Base-by-base conservation (phyloP, 2,888 invertebrate genomes). In the Automeris io region DNA sequence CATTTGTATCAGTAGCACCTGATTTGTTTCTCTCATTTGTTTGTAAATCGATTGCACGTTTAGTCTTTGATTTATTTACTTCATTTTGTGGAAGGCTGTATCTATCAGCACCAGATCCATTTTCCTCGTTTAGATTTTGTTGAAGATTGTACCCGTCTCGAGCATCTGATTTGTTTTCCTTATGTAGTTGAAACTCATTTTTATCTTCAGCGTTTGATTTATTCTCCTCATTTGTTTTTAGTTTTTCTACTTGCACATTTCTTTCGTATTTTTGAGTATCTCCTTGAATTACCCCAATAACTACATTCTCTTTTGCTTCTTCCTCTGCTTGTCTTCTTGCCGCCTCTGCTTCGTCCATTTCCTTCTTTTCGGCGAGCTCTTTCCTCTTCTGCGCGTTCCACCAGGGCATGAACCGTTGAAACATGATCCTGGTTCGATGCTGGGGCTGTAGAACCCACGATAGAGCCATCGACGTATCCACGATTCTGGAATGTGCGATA, bases 371-470 rank as follows among this genome's bases (percentile, higher is more conserved):
- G 0, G 77, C 81, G 0, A 73, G 41, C 49, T 82, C 81, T 38
- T 69, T 65, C 25, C 87, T 61, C 35, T 61, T 70, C 54, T 70
- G 70, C 1, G 70, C 70, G 54, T 86, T 80, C 82, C 86, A 75
- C 78, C 80, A 82, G 1, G 87, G 87, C 76, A 79, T 82, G 57
- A 87, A 82, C 0, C 87, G 63, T 46, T 87, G 87, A 65, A 87
- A 87, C 70, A 80, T 82, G 3, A 89, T 68, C 9, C 81, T 54
- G n/a, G 70, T 50, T 1, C 89, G 63, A 44, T 89, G 89, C 22
- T 86, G 78, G 0, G 83, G 78, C 38, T 76, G 77, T n/a, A 89
- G 61, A 0, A 88, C 82, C 78, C 88, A 85, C 0, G 86, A 78
- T 5, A 89, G 65, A 0, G 85, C 79, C 59, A 82, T 88, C 88